phyloP scores from a whole-genome alignment of 2,113 vertebrate species.

The Erythrolamprus reginae region DNA sequence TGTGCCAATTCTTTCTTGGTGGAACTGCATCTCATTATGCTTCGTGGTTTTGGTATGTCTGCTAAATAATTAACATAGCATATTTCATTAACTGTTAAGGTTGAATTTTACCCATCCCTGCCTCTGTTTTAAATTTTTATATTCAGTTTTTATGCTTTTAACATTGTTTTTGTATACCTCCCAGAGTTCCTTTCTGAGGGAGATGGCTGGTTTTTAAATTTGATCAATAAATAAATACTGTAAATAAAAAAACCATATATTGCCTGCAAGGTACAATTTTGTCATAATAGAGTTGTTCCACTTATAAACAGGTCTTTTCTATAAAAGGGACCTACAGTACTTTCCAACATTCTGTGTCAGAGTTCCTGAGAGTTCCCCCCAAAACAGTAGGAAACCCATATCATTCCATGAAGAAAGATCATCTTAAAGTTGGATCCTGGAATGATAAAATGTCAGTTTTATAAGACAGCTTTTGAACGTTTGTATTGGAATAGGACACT shows the following conservation, averaged over 20 bases:
- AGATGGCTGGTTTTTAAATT: background rate
- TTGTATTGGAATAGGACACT: background rate
- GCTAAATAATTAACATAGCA: background rate
- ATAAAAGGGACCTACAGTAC: background rate
- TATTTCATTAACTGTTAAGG: background rate
- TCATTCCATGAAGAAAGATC: background rate
- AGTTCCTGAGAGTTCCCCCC: background rate
- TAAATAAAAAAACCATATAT: background rate
- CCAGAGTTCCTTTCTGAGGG: background rate
- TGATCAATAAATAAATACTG: background rate
- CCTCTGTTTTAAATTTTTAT: background rate
- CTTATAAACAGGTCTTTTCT: background rate
- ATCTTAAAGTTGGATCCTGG: background rate
- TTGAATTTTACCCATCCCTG: background rate
- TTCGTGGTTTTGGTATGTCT: background rate
- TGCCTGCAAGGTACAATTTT: background rate
- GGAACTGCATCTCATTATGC: background rate
- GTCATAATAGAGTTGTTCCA: background rate
- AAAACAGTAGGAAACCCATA: background rate
- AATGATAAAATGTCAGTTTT: background rate
- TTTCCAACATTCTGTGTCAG: background rate
- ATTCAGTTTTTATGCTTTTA: background rate
- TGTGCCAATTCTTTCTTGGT: background rate
- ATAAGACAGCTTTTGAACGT: background rate
- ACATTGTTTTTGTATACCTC: background rate